A percentile compares a stretch with the other conserved stretches of the same genome.
Conservation (phyloP, 2,888 invertebrate genomes). For the Drosophila monieri region DNA sequence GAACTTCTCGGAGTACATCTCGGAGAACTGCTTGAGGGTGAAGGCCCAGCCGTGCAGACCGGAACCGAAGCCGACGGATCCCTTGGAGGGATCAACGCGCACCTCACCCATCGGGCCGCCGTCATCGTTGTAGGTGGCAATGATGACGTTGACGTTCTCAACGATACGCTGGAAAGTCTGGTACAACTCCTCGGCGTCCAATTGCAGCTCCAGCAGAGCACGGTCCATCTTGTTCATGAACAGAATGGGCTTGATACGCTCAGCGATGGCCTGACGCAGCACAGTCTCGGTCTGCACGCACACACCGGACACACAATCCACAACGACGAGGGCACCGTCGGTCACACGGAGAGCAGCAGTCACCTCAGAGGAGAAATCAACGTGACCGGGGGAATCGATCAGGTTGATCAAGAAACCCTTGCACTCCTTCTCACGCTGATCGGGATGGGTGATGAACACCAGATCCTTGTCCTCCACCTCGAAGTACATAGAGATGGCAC, state of each 20-base stretch:
- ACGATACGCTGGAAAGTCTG: constrained; percentile 99
- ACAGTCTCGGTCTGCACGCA: constrained; percentile 99
- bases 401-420: constrained; percentile 99
- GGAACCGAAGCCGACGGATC: constrained; percentile 99
- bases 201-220: constrained; percentile 97
- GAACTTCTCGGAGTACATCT: constrained; percentile 99
- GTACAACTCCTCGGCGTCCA: constrained; percentile 98
- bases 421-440: constrained; percentile 95
- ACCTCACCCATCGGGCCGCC: constrained; percentile 99
- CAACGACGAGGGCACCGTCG: constrained; percentile 99
- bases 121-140: constrained; percentile 99
- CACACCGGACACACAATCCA: constrained; percentile 99
- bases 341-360: constrained; percentile 99
- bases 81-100: constrained; percentile 98
- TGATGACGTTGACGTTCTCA: constrained; percentile 99
- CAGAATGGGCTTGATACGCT: constrained; percentile 99
- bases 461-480: constrained; percentile 97
- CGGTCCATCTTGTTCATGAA: constrained; percentile 99
- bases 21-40: constrained; percentile 99
- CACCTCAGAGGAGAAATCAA: constrained; percentile 99
- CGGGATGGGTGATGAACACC: constrained; percentile 94
- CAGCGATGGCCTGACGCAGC: constrained; percentile 99
- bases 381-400: constrained; percentile 99
- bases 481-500: constrained; percentile 99
- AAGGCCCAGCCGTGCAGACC: constrained; percentile 99